A percentile compares a stretch with the other conserved stretches of the same genome.
phyloP scores from a whole-genome alignment of 53 echinoderm and acorn worm genomes.

The Echinarachnius parma region DNA sequence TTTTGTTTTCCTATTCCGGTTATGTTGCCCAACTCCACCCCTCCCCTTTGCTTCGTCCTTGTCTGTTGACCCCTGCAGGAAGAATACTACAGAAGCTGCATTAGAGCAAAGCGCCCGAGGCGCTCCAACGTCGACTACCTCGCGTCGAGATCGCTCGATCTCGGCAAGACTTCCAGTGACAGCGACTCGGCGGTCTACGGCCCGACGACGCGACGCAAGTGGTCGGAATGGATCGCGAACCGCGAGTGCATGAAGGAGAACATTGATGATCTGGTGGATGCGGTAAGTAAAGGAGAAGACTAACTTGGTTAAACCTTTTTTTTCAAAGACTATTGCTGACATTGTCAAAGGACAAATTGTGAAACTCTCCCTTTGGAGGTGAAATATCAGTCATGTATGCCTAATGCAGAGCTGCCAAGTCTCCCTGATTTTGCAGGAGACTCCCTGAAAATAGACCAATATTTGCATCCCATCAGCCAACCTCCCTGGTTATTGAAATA shows the following conservation, averaged over 20 bases:
- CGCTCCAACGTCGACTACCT: slow-evolving; percentile 74
- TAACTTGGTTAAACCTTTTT: no score
- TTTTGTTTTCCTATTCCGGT: no score
- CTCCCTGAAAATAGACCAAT: no score
- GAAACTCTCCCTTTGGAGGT: no score
- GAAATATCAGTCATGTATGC: no score
- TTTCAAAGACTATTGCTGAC: no score
- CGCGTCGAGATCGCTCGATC: slow-evolving; percentile 69
- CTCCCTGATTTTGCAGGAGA: no score
- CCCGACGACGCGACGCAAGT: slow-evolving; percentile 91
- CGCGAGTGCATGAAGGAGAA: slow-evolving; percentile 42
- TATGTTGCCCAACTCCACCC: no score
- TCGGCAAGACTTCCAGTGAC: slow-evolving; percentile 75
- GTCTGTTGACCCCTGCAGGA: slow-evolving; percentile 50
- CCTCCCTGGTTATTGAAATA: no score
- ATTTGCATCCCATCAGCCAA: no score
- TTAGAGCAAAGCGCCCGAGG: slow-evolving; percentile 53
- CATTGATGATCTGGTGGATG: slow-evolving; percentile 11
- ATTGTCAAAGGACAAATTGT: no score
- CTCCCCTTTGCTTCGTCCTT: background rate
- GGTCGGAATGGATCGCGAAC: slow-evolving; percentile 82
- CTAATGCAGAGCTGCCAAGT: no score
- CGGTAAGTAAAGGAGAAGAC: slow-evolving; percentile 10
- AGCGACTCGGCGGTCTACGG: slow-evolving; percentile 79
- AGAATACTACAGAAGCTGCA: slow-evolving; percentile 91